phyloP scores from a whole-genome alignment of 64 coral and sea anemone genomes.

The Stichodactyla helianthus region DNA sequence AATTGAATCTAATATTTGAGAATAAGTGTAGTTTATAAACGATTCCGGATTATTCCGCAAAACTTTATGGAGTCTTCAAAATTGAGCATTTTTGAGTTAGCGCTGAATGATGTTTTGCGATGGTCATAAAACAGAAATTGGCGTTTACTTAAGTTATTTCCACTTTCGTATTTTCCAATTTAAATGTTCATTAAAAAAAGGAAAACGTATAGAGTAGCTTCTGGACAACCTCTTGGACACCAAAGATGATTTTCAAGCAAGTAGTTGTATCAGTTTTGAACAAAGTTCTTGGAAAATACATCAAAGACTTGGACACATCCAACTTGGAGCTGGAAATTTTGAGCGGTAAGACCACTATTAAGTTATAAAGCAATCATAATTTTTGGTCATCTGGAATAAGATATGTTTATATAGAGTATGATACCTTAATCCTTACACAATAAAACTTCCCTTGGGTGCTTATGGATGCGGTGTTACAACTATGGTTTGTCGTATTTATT shows the following conservation, averaged over 20 bases:
- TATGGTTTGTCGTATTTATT: too few relatives aligned
- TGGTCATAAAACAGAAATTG: neutral
- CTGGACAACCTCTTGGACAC: neutral
- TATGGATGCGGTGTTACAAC: too few relatives aligned
- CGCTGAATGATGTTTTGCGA: neutral
- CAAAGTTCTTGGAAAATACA: slow-evolving; percentile 85
- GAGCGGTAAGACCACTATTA: slow-evolving; percentile 55
- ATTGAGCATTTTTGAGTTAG: neutral
- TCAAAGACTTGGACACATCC: slow-evolving; percentile 74
- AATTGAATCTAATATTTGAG: neutral
- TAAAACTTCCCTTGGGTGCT: too few relatives aligned
- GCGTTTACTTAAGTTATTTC: neutral
- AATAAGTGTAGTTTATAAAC: neutral
- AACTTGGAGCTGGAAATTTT: slow-evolving; percentile 79
- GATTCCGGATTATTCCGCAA: neutral
- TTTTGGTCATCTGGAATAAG: neutral
- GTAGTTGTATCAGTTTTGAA: slow-evolving; percentile 73
- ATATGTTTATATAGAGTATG: neutral
- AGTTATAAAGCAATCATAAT: neutral
- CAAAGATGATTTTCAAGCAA: slow-evolving; percentile 55
- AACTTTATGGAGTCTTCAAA: neutral
- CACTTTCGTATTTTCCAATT: neutral
- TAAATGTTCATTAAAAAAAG: neutral
- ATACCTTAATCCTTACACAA: neutral
- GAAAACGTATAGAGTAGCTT: neutral